Base-by-base conservation (phyloP, 2,797 vertebrate genomes). In the Hippoglossus hippoglossus region DNA sequence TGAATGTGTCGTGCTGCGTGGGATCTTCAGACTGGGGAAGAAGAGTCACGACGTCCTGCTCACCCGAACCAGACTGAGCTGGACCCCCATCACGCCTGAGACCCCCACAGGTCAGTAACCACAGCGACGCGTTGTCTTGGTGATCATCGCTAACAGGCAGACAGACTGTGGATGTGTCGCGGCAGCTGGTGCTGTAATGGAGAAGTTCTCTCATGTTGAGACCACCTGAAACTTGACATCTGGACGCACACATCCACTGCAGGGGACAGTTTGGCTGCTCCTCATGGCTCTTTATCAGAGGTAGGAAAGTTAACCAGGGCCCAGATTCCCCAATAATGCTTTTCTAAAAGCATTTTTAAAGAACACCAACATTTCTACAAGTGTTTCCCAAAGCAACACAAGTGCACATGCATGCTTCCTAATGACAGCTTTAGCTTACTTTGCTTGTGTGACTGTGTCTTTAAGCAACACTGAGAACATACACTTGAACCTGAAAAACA, bases 1-100 rank as follows among this genome's bases (percentile, higher is more conserved):
- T 67, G 88, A 91, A 22, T 18, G 51, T 6, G 64, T 92, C 24
- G n/a, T 93, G 52, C 83, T 93, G 1, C 85, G 71, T 1, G 92
- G 92, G 49, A 93, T 93, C 79, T 93, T 93, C 74, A 89, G 86
- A 82, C 57, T 93, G 57, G 88, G 85, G n/a, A 93, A 92, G 75
- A 93, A 89, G 73, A 93, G 92, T 67, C 92, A 93, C 3, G 92
- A 93, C 1, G 89, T 93, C 28, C 77, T 92, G 44, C 91, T 92
- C 39, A 91, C 87, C 5, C 41, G 28, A 60, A 89, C 82, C 65
- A 83, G 59, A 46, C 52, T 93, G 68, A 88, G 79, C 44, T 93
- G 92, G 92, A 92, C 78, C 12, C 89, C 87, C 67, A 90, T 93
- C 74, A 47, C 53, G 44, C 89, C 92, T 0, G 91, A 93, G 73